phyloP scores from a whole-genome alignment of 2,888 invertebrate species.

The Orthosia incerta region DNA sequence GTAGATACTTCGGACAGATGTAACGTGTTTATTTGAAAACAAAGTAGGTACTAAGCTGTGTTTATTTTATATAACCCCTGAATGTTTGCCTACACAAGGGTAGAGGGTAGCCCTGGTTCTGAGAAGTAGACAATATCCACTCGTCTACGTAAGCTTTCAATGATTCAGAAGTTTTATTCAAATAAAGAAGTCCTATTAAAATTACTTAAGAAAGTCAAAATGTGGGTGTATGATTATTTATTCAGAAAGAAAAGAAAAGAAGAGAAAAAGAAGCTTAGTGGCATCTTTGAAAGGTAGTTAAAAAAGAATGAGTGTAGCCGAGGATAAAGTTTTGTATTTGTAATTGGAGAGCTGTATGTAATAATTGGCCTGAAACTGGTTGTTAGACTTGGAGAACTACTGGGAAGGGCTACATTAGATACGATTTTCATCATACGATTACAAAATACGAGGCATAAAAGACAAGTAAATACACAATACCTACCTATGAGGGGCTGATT shows the following conservation, averaged over 20 bases:
- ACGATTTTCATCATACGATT: no score
- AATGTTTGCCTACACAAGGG: constrained; percentile 19
- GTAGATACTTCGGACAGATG: constrained; percentile 7
- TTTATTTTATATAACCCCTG: constrained; percentile 33
- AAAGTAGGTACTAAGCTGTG: constrained; percentile 27
- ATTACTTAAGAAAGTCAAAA: constrained; percentile 7
- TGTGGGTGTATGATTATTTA: background rate
- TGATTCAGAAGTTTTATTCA: constrained; percentile 21
- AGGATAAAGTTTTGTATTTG: background rate
- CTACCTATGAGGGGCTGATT: no score
- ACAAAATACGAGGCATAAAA: no score
- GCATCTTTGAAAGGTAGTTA: background rate
- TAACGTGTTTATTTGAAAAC: constrained; percentile 41
- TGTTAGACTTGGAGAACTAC: background rate
- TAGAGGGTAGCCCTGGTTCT: constrained; percentile 15
- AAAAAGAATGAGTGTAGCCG: background rate
- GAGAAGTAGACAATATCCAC: constrained; percentile 11
- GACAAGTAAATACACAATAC: no score
- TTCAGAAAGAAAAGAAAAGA: background rate
- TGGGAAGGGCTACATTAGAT: background rate
- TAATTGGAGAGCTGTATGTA: background rate
- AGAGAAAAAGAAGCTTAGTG: background rate
- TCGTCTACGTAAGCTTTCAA: constrained; percentile 22
- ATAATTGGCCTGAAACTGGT: background rate
- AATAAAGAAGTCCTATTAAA: constrained; percentile 5